phyloP scores from a whole-genome alignment of 2,113 vertebrate species.

The Proterorhinus semilunaris region DNA sequence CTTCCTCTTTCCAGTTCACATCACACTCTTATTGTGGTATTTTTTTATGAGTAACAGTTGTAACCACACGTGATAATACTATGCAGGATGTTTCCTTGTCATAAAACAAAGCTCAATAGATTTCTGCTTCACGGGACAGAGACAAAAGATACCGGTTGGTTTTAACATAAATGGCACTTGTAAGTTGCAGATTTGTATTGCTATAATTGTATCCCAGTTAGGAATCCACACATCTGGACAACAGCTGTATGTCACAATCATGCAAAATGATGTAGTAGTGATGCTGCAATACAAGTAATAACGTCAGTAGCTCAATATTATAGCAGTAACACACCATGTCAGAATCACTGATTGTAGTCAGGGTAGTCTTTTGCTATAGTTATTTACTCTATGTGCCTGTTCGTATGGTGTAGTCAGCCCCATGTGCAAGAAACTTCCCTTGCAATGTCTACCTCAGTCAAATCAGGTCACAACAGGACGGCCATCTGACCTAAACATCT shows the following conservation, averaged over 20 bases:
- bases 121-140: slow-evolving; percentile 4
- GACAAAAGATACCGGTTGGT: not conserved
- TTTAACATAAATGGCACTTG: too few species aligned
- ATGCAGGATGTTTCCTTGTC: not conserved
- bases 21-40: not conserved
- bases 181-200: too few species aligned
- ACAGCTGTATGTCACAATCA: too few species aligned
- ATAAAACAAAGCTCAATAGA: slow-evolving; percentile 11
- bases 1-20: slow-evolving; percentile 3
- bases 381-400: not conserved
- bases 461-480: not conserved
- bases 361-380: too few species aligned
- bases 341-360: too few species aligned
- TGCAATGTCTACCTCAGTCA: not conserved
- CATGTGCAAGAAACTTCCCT: not conserved
- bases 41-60: slow-evolving; percentile 20
- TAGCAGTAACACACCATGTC: too few species aligned
- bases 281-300: too few species aligned
- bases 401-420: not conserved
- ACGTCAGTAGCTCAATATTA: too few species aligned
- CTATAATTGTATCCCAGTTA: too few species aligned
- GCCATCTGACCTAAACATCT: too few species aligned
- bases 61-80: slow-evolving; percentile 21
- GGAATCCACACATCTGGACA: too few species aligned
- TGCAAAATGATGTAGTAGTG: too few species aligned